Evolutionary conservation across 23 tunicate species (phyloP).

Genomic region (Diplosoma virens): DNA sequence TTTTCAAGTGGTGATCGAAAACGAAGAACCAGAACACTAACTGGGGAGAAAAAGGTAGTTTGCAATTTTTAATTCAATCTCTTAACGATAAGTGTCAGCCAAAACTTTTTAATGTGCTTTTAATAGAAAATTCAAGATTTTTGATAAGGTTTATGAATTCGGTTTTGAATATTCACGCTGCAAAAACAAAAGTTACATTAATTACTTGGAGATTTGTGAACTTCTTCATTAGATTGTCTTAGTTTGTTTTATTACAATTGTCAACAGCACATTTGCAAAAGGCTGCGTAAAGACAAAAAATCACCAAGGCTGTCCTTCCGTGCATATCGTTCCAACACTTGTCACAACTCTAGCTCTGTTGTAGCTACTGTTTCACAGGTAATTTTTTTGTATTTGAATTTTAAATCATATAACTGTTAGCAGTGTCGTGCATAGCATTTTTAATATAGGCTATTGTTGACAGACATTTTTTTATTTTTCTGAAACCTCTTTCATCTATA

Average conservation of each 20-base stretch:
- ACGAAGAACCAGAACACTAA: constrained; percentile 14
- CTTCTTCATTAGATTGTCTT: too few species aligned
- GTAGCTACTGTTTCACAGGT: constrained; percentile 3
- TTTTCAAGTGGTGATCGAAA: constrained; percentile 28
- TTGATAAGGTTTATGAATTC: too few species aligned
- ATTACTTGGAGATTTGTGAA: too few species aligned
- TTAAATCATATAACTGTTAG: not conserved
- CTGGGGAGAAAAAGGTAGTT: constrained; percentile 29
- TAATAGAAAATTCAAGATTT: too few species aligned
- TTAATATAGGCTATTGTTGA: too few species aligned
- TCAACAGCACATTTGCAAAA: not conserved
- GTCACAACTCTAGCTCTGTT: not conserved
- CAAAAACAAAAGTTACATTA: too few species aligned
- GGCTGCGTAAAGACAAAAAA: constrained; percentile 12
- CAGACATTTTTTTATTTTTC: too few species aligned
- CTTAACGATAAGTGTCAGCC: not conserved
- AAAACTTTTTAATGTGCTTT: too few species aligned
- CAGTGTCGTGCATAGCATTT: too few species aligned
- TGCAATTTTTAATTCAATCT: constrained; percentile 6
- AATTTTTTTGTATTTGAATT: not conserved
- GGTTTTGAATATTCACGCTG: too few species aligned
- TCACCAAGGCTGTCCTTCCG: not conserved
- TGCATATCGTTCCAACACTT: not conserved
- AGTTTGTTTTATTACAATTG: constrained; percentile 1
- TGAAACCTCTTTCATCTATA: too few species aligned